These are phyloP conservation scores for Bombyx huttoni DNA, from an alignment of 2,888 invertebrate genomes.

Conservation along the genomic window DNA sequence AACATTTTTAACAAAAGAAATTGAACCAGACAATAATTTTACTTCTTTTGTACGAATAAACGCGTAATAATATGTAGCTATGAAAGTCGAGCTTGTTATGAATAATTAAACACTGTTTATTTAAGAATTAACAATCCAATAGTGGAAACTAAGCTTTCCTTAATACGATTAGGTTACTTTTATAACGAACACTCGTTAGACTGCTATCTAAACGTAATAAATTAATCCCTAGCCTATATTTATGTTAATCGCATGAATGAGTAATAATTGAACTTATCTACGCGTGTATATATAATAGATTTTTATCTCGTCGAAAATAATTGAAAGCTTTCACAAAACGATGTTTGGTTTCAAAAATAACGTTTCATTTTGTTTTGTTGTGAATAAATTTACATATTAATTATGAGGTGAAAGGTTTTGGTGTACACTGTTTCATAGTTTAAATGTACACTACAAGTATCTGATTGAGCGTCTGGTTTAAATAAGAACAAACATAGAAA, in stretches of 20 bases:
- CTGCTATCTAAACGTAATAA: neutral
- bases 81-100: neutral
- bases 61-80: no score
- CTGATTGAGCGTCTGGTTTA: neutral
- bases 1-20: no score
- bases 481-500: no score
- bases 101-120: neutral
- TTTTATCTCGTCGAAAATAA: neutral
- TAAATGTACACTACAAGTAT: neutral
- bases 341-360: neutral
- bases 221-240: neutral
- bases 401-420: neutral
- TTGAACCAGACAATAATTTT: no score
- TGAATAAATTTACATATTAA: neutral
- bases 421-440: neutral
- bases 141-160: neutral
- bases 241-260: conserved; percentile 7
- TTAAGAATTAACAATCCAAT: neutral
- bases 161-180: neutral
- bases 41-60: no score
- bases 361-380: neutral
- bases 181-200: neutral
- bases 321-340: neutral
- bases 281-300: neutral
- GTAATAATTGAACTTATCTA: conserved; percentile 10